phyloP scores from a whole-genome alignment of 2,113 vertebrate genomes.

The Protobothrops flavoviridis region DNA sequence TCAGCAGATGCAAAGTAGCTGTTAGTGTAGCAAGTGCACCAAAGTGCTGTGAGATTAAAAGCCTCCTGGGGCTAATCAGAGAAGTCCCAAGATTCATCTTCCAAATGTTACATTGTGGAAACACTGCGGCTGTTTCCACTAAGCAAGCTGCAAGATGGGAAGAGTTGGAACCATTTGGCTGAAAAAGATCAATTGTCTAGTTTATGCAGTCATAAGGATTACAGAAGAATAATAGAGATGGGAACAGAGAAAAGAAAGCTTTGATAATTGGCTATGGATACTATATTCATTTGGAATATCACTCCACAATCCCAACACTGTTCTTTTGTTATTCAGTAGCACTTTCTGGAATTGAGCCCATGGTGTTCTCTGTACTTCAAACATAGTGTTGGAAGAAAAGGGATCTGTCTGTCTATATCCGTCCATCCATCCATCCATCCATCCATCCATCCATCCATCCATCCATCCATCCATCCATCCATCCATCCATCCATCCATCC shows the following conservation, averaged over 20 bases:
- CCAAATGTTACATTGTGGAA: neutral
- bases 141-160: neutral
- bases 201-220: neutral
- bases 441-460: too few species aligned
- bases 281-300: neutral
- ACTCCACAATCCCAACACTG: neutral
- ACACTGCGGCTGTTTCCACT: neutral
- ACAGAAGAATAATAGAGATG: neutral
- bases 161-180: neutral
- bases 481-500: too few species aligned
- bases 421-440: too few species aligned
- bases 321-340: neutral
- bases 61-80: neutral
- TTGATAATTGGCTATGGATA: neutral
- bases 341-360: neutral
- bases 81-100: neutral
- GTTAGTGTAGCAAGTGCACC: neutral
- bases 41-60: neutral
- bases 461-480: too few species aligned
- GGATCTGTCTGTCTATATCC: neutral
- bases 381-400: neutral
- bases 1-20: neutral
- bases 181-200: neutral
- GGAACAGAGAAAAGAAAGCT: neutral
- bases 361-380: neutral